phyloP scores from a whole-genome alignment of 1,140 invertebrate species.

The Epicauta chinensis region DNA sequence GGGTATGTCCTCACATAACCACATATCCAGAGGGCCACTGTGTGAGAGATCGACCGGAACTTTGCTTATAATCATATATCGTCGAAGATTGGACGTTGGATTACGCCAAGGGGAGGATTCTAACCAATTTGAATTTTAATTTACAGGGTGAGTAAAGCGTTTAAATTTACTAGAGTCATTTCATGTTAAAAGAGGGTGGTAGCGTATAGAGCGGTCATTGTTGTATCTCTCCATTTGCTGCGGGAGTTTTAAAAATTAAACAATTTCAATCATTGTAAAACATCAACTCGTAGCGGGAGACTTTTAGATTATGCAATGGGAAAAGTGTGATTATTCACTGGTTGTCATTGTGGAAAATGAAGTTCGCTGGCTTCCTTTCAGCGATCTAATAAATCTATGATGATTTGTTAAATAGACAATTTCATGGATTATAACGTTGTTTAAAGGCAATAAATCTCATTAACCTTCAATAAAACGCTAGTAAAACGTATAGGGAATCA shows the following conservation, averaged over 20 bases:
- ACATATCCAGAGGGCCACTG: constrained; percentile 33
- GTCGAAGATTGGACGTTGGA: constrained; percentile 39
- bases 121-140: constrained; percentile 44
- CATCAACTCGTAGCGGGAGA: neutral
- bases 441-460: too few species aligned
- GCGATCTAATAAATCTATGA: too few species aligned
- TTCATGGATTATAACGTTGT: too few species aligned
- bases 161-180: constrained; percentile 35
- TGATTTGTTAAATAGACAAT: too few species aligned
- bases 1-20: constrained; percentile 44
- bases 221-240: neutral
- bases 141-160: constrained; percentile 39
- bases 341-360: too few species aligned
- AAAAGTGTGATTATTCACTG: neutral
- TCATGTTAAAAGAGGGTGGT: constrained; percentile 5
- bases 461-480: too few species aligned
- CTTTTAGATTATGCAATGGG: neutral
- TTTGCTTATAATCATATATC: constrained; percentile 39
- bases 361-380: too few species aligned
- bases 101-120: constrained; percentile 28
- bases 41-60: constrained; percentile 38
- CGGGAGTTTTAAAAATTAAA: neutral
- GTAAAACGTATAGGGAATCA: too few species aligned
- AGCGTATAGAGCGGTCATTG: too few species aligned
- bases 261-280: neutral